Evolutionary conservation across 2,888 invertebrate genomes (phyloP).

Genomic region (Cremastinae sp.): DNA sequence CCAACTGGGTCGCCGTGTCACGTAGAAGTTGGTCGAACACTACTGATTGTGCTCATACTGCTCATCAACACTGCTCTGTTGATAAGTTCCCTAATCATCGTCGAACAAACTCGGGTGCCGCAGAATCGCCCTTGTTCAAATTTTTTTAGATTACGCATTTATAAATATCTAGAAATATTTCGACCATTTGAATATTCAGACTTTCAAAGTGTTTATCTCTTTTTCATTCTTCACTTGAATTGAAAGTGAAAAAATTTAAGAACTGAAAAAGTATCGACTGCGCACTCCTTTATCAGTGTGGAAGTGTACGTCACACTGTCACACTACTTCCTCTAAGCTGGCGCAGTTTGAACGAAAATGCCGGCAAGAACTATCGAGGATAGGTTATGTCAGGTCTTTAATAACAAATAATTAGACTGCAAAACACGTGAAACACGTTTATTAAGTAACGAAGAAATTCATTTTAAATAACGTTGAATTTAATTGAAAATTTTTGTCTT

Average conservation of each 20-base stretch:
- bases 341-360: conserved; percentile 17
- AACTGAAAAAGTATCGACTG: too few relatives aligned
- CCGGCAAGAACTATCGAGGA: conserved; percentile 7
- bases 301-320: not conserved
- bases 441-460: not conserved
- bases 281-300: not conserved
- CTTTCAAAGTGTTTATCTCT: too few relatives aligned
- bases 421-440: not conserved
- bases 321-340: not conserved
- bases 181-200: too few relatives aligned
- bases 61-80: too few relatives aligned
- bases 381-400: conserved; percentile 34
- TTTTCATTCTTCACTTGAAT: too few relatives aligned
- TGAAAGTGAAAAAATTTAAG: too few relatives aligned
- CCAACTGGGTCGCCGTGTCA: conserved; percentile 8
- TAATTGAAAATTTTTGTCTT: not conserved
- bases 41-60: too few relatives aligned
- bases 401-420: not conserved
- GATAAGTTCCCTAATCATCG: too few relatives aligned
- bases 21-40: not conserved
- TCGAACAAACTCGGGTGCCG: too few relatives aligned
- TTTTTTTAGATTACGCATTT: too few relatives aligned
- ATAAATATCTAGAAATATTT: too few relatives aligned
- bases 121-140: too few relatives aligned
- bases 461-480: not conserved